These are phyloP conservation scores for Hirtodrosophila histrioides DNA, from an alignment of 2,888 invertebrate genomes.

Conservation along the genomic window DNA sequence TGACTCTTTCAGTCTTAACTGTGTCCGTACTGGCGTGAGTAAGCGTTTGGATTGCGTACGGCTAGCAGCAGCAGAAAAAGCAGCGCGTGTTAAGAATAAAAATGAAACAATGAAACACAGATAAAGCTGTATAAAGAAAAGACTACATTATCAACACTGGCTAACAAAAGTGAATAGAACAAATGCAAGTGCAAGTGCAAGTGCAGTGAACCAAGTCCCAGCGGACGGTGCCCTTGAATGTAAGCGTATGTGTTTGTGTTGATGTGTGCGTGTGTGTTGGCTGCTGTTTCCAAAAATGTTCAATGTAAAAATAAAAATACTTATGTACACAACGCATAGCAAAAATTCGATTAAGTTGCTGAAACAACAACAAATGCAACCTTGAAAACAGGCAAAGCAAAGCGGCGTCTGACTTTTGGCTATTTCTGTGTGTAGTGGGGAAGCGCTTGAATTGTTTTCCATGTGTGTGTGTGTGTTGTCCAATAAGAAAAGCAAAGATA, in stretches of 20 bases:
- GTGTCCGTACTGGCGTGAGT: slow-evolving; percentile 62
- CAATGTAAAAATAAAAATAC: slow-evolving; percentile 66
- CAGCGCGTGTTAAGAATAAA: slow-evolving; percentile 58
- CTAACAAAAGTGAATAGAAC: slow-evolving; percentile 35
- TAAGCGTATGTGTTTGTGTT: slow-evolving; percentile 37
- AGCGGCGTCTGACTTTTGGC: slow-evolving; percentile 41
- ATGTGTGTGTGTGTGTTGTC: slow-evolving; percentile 47
- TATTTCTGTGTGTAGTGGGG: slow-evolving; percentile 61
- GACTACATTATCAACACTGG: slow-evolving; percentile 63
- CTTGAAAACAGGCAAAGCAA: slow-evolving; percentile 71
- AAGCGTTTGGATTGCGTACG: slow-evolving; percentile 60
- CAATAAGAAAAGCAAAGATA: slow-evolving; percentile 56
- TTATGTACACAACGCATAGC: slow-evolving; percentile 25
- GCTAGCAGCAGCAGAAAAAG: slow-evolving; percentile 22
- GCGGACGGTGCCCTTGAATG: slow-evolving; percentile 73
- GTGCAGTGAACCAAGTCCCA: slow-evolving; percentile 60
- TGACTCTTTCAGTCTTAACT: slow-evolving; percentile 66
- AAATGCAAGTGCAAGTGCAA: slow-evolving; percentile 50
- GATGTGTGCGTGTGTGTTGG: slow-evolving; percentile 27
- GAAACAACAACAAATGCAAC: slow-evolving; percentile 64
- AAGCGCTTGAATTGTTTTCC: slow-evolving; percentile 58
- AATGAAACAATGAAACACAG: slow-evolving; percentile 42
- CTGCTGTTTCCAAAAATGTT: slow-evolving; percentile 70
- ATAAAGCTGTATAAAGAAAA: slow-evolving; percentile 37
- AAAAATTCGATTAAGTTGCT: slow-evolving; percentile 60